phyloP scores from a whole-genome alignment of 2,888 invertebrate species.

The Drosophila acutilabella region DNA sequence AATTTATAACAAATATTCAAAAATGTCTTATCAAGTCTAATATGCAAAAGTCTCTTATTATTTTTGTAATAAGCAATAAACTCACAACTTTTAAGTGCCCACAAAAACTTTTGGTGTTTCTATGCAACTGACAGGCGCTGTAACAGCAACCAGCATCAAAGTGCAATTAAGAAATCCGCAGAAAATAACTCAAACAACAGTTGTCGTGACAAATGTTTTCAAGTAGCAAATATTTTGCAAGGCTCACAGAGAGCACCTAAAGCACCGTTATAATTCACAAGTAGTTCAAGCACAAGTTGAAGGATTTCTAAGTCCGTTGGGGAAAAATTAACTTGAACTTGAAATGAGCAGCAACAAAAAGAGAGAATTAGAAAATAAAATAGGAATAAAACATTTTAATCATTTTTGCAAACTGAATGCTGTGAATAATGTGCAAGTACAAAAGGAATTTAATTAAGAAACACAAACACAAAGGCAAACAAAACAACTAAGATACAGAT shows the following conservation, averaged over 20 bases:
- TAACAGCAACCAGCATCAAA: constrained; percentile 7
- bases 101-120: neutral
- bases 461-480: constrained; percentile 1
- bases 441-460: constrained; percentile 40
- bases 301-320: neutral
- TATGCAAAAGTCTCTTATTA: too few species aligned
- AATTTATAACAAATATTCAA: too few species aligned
- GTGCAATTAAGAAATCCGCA: constrained; percentile 1
- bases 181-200: neutral
- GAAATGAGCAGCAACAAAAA: neutral
- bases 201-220: neutral
- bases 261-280: constrained; percentile 5
- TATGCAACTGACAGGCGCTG: neutral
- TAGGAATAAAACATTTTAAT: neutral
- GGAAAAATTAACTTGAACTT: constrained; percentile 1
- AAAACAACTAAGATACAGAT: constrained; percentile 7
- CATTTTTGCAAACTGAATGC: constrained; percentile 1
- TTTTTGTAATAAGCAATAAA: too few species aligned
- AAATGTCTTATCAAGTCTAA: too few species aligned
- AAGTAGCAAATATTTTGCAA: neutral
- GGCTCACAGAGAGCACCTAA: neutral
- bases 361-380: neutral
- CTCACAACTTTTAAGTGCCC: too few species aligned
- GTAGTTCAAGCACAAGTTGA: constrained; percentile 9
- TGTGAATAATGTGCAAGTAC: constrained; percentile 6